A percentile compares a stretch with the other conserved stretches of the same genome.
These are phyloP conservation scores for Otus scops DNA, from an alignment of 2,797 vertebrate genomes.

Conservation along the genomic window DNA sequence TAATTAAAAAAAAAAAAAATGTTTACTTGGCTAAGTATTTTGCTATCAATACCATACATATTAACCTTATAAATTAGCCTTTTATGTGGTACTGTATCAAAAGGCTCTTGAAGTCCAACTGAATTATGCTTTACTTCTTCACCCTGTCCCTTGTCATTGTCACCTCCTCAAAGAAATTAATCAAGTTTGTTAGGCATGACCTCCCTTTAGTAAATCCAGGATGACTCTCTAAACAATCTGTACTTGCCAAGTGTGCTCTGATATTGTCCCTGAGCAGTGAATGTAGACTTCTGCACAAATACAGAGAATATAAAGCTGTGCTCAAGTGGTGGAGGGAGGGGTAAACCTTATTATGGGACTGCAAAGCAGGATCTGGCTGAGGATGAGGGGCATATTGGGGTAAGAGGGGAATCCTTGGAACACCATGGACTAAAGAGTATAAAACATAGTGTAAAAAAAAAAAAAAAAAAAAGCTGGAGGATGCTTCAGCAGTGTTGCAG, in stretches of 20 bases:
- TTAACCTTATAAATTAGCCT: conserved; percentile 68
- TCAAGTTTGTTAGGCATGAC: conserved; percentile 59
- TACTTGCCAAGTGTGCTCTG: not conserved
- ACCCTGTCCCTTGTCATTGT: conserved; percentile 50
- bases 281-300: not conserved
- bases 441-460: too few species aligned
- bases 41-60: not conserved
- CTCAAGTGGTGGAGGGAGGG: not conserved
- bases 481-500: not conserved
- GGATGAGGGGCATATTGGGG: rapidly evolving
- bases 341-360: not conserved
- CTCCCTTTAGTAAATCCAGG: conserved; percentile 23
- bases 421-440: rapidly evolving
- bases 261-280: not conserved
- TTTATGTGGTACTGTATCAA: conserved; percentile 62
- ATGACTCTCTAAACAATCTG: conserved; percentile 8
- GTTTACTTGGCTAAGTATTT: conserved; percentile 54
- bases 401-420: not conserved
- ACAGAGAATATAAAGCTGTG: not conserved
- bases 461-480: not conserved
- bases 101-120: conserved; percentile 57
- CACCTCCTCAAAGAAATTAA: conserved; percentile 57
- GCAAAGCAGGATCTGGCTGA: not conserved
- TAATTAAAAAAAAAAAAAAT: conserved; percentile 12
- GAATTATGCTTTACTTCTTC: conserved; percentile 54